phyloP scores from a whole-genome alignment of 1,140 invertebrate species.

The Brachionus plicatilis region DNA sequence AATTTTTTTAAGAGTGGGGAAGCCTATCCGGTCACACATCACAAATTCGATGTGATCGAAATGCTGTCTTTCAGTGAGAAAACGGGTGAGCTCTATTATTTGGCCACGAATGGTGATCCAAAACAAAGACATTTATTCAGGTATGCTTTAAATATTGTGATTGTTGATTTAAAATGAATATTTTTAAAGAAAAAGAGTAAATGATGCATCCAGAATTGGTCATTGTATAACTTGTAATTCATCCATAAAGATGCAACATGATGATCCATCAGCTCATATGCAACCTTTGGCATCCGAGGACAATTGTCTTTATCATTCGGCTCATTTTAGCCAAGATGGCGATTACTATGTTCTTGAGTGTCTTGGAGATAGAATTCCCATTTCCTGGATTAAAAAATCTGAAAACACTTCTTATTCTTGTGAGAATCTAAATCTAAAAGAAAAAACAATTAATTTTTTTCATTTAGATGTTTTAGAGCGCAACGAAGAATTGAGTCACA shows the following conservation, averaged over 20 bases:
- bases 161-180: background rate
- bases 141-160: background rate
- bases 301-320: slow-evolving; percentile 13
- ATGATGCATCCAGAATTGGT: background rate
- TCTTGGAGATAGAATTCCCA: slow-evolving; percentile 34
- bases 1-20: background rate
- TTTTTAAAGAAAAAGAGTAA: slow-evolving; percentile 30
- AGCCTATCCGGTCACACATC: slow-evolving; percentile 11
- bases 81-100: slow-evolving; percentile 27
- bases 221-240: slow-evolving; percentile 26
- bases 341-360: slow-evolving; percentile 22
- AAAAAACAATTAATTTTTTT: background rate
- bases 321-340: background rate
- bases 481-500: background rate
- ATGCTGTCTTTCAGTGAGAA: slow-evolving; percentile 23
- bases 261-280: background rate
- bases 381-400: slow-evolving; percentile 6
- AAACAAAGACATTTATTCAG: slow-evolving; percentile 34
- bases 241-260: background rate
- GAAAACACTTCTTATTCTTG: background rate
- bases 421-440: background rate
- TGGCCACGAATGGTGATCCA: slow-evolving; percentile 38
- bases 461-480: background rate
- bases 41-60: slow-evolving; percentile 20
- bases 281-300: background rate